These are phyloP conservation scores for Drosophila pallidifrons DNA, from an alignment of 1,140 invertebrate genomes.

Conservation along the genomic window DNA sequence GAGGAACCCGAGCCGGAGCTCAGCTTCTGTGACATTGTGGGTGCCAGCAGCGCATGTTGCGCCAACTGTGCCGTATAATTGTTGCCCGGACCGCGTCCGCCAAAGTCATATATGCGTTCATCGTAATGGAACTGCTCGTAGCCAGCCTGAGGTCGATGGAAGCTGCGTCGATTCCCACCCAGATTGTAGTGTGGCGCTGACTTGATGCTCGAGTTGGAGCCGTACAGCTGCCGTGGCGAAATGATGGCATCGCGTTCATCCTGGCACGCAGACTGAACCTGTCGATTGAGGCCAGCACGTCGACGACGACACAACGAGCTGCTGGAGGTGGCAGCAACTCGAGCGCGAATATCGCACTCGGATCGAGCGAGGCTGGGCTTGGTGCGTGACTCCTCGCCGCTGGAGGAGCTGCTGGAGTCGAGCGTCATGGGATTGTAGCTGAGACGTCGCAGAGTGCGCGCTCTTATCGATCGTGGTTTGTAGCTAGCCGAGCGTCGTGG, in stretches of 20 bases:
- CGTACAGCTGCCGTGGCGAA: constrained; percentile 79
- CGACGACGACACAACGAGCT: constrained; percentile 65
- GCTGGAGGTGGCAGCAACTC: constrained; percentile 60
- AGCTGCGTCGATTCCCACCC: constrained; percentile 63
- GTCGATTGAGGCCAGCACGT: constrained; percentile 61
- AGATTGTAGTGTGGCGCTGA: constrained; percentile 85
- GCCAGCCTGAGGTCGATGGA: constrained; percentile 46
- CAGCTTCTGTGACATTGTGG: constrained; percentile 50
- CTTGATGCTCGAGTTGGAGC: constrained; percentile 85
- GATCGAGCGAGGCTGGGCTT: constrained; percentile 84
- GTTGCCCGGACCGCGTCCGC: constrained; percentile 79
- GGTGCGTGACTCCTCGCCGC: constrained; percentile 62
- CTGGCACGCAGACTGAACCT: constrained; percentile 71
- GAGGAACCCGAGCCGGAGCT: constrained; percentile 77
- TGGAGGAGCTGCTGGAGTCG: constrained; percentile 84
- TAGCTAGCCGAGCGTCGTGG: constrained; percentile 69
- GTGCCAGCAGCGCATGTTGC: constrained; percentile 24
- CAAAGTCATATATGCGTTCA: constrained; percentile 82
- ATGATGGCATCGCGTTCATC: constrained; percentile 69
- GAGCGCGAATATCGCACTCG: constrained; percentile 84
- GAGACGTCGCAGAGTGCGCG: constrained; percentile 86
- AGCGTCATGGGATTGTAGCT: constrained; percentile 86
- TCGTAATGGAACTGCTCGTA: constrained; percentile 79
- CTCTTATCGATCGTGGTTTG: constrained; percentile 84
- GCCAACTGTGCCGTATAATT: constrained; percentile 58